These are phyloP conservation scores for Calypte anna DNA, from an alignment of 2,113 vertebrate genomes.

Conservation along the genomic window DNA sequence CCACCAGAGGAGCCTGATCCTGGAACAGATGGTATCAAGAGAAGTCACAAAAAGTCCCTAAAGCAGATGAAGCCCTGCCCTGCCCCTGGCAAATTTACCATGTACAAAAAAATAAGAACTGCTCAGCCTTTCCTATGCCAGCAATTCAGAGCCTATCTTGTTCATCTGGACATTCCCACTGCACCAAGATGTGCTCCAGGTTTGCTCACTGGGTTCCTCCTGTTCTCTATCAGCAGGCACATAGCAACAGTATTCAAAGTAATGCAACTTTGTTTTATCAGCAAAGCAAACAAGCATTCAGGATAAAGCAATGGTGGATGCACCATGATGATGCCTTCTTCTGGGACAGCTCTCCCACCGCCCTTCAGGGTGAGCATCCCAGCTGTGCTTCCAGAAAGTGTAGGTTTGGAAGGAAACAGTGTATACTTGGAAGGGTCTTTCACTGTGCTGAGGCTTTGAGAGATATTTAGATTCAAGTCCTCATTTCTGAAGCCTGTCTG, in stretches of 20 bases:
- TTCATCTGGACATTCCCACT: not conserved
- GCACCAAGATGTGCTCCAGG: not conserved
- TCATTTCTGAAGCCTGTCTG: conserved; percentile 21
- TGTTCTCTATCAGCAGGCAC: not conserved
- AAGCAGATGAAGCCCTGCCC: not conserved
- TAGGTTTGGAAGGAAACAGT: not conserved
- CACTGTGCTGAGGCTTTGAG: not conserved
- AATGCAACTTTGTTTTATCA: not conserved
- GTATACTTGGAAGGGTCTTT: not conserved
- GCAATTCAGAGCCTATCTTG: not conserved
- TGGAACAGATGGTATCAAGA: not conserved
- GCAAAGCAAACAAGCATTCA: not conserved
- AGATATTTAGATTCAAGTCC: not conserved
- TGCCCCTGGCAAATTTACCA: not conserved
- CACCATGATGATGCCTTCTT: not conserved
- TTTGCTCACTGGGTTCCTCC: not conserved
- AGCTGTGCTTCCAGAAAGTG: not conserved
- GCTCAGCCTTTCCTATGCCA: not conserved
- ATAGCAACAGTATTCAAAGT: not conserved
- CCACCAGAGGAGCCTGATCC: not conserved
- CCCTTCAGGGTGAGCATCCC: not conserved
- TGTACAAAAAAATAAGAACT: not conserved
- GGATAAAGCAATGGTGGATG: not conserved
- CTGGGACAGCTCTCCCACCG: not conserved
- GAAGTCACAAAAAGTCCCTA: not conserved